A percentile compares a stretch with the other conserved stretches of the same genome.
Evolutionary conservation across 2,797 vertebrate species (phyloP).

Genomic region (Manis pentadactyla): DNA sequence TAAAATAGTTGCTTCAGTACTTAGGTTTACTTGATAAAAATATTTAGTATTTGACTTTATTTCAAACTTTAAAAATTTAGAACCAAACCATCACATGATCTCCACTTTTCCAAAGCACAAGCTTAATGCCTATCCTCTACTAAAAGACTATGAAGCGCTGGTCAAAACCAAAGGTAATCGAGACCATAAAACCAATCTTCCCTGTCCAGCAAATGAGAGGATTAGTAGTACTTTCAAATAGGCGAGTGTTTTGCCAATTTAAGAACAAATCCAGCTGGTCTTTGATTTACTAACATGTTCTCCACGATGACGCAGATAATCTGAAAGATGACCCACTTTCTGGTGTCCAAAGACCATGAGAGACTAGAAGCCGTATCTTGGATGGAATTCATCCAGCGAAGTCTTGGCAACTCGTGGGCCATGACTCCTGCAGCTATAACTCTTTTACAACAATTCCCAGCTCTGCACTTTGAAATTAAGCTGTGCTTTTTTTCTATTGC

Average conservation of each 20-base stretch:
- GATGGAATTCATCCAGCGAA: background rate
- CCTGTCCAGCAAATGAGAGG: background rate
- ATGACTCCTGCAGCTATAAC: background rate
- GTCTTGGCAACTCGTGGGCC: background rate
- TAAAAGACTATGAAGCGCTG: background rate
- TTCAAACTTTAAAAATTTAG: background rate
- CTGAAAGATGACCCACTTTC: conserved; percentile 73
- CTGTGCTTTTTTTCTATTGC: background rate
- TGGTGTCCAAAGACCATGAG: conserved; percentile 20
- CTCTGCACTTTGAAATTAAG: background rate
- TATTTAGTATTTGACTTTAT: background rate
- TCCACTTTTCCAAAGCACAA: background rate
- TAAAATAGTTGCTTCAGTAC: background rate
- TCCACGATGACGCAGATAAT: conserved; percentile 65
- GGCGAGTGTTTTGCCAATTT: background rate
- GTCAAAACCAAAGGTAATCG: background rate
- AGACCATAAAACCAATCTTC: background rate
- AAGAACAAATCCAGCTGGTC: conserved; percentile 65
- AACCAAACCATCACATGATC: background rate
- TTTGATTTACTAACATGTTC: conserved; percentile 55
- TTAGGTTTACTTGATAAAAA: background rate
- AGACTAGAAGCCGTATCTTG: background rate
- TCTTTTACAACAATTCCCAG: background rate
- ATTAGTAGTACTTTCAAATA: conserved; percentile 51
- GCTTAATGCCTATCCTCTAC: background rate